phyloP scores from a whole-genome alignment of 1,140 invertebrate genomes.

The Glomeris maerens region DNA sequence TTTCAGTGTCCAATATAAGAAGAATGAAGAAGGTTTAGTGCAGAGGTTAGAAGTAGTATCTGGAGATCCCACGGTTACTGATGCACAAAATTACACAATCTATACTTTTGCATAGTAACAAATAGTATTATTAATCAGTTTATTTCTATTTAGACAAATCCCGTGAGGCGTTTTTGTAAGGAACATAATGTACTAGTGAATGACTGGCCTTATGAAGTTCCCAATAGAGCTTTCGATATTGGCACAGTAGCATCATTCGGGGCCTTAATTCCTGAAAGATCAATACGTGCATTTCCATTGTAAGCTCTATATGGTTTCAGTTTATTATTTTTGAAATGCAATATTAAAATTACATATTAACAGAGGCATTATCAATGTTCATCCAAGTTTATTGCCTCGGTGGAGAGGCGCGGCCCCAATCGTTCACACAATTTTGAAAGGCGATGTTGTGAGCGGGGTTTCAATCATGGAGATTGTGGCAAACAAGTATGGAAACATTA shows the following conservation, averaged over 20 bases:
- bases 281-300: conserved; percentile 31
- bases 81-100: too few species aligned
- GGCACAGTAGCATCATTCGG: conserved; percentile 36
- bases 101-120: too few species aligned
- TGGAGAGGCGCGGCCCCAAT: conserved; percentile 87
- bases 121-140: conserved; percentile 8
- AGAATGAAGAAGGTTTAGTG: too few species aligned
- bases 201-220: conserved; percentile 26
- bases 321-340: conserved; percentile 7
- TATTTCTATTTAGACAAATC: conserved; percentile 20
- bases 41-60: too few species aligned
- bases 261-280: conserved; percentile 27
- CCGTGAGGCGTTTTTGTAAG: conserved; percentile 21
- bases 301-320: conserved; percentile 19
- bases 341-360: conserved; percentile 18
- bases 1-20: too few species aligned
- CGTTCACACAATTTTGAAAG: conserved; percentile 63
- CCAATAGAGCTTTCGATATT: conserved; percentile 27
- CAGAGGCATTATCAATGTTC: conserved; percentile 83
- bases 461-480: conserved; percentile 78
- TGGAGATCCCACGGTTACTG: too few species aligned
- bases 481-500: conserved; percentile 40
- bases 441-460: conserved; percentile 66
- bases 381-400: conserved; percentile 75
- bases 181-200: conserved; percentile 18